A percentile compares a stretch with the other conserved stretches of the same genome.
Conservation (phyloP, 2,797 vertebrate genomes). For the Chaunax sp. region DNA sequence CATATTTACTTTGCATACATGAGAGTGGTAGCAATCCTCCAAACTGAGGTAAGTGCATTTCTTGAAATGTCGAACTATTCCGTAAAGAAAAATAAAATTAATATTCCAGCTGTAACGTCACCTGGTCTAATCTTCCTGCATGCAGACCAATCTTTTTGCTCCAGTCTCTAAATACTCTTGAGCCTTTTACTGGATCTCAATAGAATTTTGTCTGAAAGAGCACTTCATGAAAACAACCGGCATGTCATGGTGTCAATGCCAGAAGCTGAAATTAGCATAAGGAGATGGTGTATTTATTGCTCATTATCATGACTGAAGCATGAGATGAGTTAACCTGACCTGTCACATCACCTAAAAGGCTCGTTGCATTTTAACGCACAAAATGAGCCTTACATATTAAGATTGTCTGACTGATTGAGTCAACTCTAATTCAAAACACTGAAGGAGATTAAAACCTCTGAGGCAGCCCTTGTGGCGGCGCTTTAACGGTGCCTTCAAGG, state of each 20-base stretch:
- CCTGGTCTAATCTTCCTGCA: neutral
- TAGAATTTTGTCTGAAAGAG: too few relatives aligned
- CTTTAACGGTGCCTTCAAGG: slow-evolving; percentile 56
- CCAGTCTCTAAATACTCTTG: neutral
- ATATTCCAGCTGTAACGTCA: neutral
- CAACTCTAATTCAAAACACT: slow-evolving; percentile 52
- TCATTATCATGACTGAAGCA: slow-evolving; percentile 44
- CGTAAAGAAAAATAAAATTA: neutral
- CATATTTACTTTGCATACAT: too few relatives aligned
- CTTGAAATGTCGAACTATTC: too few relatives aligned
- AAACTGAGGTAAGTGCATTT: too few relatives aligned
- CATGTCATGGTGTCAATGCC: neutral
- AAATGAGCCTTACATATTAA: slow-evolving; percentile 35
- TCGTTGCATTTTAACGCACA: slow-evolving; percentile 47
- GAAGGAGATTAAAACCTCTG: slow-evolving; percentile 31
- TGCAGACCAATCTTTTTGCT: neutral
- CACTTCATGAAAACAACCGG: slow-evolving; percentile 9
- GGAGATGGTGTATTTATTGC: slow-evolving; percentile 19
- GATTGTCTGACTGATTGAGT: slow-evolving; percentile 46
- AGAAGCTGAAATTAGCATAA: slow-evolving; percentile 29
- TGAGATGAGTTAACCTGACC: slow-evolving; percentile 28
- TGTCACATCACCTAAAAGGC: slow-evolving; percentile 38
- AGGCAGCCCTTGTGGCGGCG: slow-evolving; percentile 8
- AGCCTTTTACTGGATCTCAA: neutral
- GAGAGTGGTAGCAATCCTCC: too few relatives aligned